Percentiles rank a stretch among this genome's conserved stretches.
These are phyloP conservation scores for Grammomys surdaster DNA, from an alignment of 2,113 vertebrate species.

Conservation along the genomic window DNA sequence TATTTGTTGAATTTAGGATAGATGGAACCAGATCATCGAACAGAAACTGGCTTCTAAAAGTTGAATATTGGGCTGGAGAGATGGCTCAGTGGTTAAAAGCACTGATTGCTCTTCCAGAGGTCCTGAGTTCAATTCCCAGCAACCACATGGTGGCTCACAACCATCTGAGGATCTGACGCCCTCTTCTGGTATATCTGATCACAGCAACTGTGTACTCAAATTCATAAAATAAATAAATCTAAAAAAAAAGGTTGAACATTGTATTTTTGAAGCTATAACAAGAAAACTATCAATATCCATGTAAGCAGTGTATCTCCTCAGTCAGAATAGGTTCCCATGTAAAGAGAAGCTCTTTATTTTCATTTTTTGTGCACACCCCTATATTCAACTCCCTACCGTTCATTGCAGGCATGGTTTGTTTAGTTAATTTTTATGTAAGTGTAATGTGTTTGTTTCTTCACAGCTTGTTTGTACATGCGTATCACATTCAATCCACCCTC, in stretches of 20 bases:
- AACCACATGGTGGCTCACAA: too few relatives aligned
- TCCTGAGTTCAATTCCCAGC: too few relatives aligned
- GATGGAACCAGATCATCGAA: background rate
- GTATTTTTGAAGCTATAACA: slow-evolving; percentile 7
- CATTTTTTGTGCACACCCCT: background rate
- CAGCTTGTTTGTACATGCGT: background rate
- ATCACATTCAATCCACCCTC: background rate
- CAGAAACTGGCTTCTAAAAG: background rate
- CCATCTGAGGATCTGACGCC: too few relatives aligned
- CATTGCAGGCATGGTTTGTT: background rate
- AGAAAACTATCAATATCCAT: background rate
- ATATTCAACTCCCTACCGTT: too few relatives aligned
- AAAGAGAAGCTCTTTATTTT: background rate
- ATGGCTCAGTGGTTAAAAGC: too few relatives aligned
- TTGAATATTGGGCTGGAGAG: background rate
- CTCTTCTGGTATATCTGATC: too few relatives aligned
- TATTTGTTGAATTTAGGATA: background rate
- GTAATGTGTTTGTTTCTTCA: background rate
- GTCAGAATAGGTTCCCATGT: background rate
- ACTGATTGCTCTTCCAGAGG: too few relatives aligned
- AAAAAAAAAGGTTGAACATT: background rate
- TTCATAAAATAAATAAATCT: too few relatives aligned
- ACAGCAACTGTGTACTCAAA: too few relatives aligned
- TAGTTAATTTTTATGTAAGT: background rate
- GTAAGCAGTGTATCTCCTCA: background rate